A percentile compares a stretch with the other conserved stretches of the same genome.
phyloP scores from a whole-genome alignment of 2,113 vertebrate species.

The Labeo catla region DNA sequence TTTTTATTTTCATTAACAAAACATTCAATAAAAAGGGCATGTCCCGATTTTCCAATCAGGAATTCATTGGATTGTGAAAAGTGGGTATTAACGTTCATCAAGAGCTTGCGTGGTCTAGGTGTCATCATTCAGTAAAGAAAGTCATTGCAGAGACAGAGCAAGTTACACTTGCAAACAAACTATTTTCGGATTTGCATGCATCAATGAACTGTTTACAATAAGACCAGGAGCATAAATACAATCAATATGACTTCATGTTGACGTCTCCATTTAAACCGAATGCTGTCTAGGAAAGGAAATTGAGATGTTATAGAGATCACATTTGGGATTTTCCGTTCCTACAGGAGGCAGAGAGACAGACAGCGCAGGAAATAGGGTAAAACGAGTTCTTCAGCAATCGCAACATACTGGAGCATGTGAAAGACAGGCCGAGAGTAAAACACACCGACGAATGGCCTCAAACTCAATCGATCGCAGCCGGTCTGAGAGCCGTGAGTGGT shows the following conservation, averaged over 20 bases:
- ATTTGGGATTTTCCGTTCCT: background rate
- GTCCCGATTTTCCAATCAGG: too few relatives aligned
- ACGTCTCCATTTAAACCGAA: background rate
- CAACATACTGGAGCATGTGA: slow-evolving; percentile 54
- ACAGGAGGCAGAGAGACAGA: background rate
- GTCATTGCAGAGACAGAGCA: background rate
- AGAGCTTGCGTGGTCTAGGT: background rate
- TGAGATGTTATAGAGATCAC: background rate
- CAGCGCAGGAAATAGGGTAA: background rate
- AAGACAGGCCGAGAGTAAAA: slow-evolving; percentile 63
- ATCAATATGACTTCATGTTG: background rate
- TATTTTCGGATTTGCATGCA: background rate
- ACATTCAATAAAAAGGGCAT: too few relatives aligned
- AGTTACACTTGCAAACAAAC: background rate
- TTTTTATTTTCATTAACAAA: background rate
- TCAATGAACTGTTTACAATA: background rate
- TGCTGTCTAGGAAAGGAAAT: background rate
- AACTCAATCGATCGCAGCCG: slow-evolving; percentile 53
- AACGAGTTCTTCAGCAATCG: slow-evolving; percentile 23
- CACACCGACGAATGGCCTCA: slow-evolving; percentile 69
- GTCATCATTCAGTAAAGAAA: background rate
- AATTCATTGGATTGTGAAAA: too few relatives aligned
- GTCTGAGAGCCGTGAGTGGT: slow-evolving; percentile 56
- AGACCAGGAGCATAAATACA: background rate
- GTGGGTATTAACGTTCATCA: background rate